Conservation (phyloP, 2,888 invertebrate species). For the Dicycla oo region DNA sequence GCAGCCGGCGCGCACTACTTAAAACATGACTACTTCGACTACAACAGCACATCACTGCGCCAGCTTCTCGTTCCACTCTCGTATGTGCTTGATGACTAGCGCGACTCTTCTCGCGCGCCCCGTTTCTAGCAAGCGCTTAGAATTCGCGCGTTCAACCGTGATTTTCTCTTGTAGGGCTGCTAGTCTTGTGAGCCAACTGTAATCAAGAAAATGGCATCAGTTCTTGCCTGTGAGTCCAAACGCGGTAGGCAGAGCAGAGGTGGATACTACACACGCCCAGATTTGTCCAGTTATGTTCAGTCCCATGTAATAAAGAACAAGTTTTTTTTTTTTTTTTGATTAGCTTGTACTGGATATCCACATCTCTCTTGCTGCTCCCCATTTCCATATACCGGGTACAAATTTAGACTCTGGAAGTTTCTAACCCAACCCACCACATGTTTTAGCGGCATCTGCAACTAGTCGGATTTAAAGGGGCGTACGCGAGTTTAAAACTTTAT, state of each 20-base stretch:
- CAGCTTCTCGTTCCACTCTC: conserved; percentile 62
- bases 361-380: too few relatives aligned
- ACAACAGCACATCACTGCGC: neutral
- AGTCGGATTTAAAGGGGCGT: too few relatives aligned
- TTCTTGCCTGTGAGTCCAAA: too few relatives aligned
- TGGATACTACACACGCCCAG: neutral
- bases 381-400: too few relatives aligned
- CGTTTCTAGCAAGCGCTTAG: conserved; percentile 52
- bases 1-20: too few relatives aligned
- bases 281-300: neutral
- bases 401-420: neutral
- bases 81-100: conserved; percentile 52
- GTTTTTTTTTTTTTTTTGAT: too few relatives aligned
- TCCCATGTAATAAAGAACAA: neutral
- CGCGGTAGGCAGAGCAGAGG: neutral
- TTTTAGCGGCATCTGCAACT: too few relatives aligned
- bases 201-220: conserved; percentile 26
- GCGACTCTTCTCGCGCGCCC: conserved; percentile 60
- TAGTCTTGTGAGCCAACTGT: conserved; percentile 77
- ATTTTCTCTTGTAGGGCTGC: conserved; percentile 71
- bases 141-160: conserved; percentile 58
- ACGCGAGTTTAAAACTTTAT: too few relatives aligned
- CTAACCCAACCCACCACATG: neutral
- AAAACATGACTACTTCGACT: neutral
- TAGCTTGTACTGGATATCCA: too few relatives aligned